Evolutionary conservation across 2,797 vertebrate species (phyloP), one percentile per base, ranked within the genome.

Genomic region (Lithobates sylvaticus): DNA sequence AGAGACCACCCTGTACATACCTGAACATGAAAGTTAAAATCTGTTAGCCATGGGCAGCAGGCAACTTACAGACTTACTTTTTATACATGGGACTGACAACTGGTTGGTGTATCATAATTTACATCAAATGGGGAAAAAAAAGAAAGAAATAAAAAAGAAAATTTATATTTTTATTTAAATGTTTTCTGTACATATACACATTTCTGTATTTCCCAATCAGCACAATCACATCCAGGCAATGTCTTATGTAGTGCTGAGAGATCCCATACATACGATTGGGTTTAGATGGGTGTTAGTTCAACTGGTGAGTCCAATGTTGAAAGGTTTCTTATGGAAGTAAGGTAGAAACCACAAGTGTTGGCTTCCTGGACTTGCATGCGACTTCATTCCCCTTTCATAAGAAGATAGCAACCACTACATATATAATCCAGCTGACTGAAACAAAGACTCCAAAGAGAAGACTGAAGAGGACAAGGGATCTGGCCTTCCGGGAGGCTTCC

Each of bases 371-470:
- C 47, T 47, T 47, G 2, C 44, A 15, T 5, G 10, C 10, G 10
- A 44, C 12, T 18, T 13, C 50, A 5, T 54, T 18, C 15, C 13
- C 16, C 16, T 16, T 3, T 92, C 90, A 93, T 0, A 89, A 42
- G 83, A 94, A 91, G 36, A 95, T 93, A 0, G 88, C 87, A 34
- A 95, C 93, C 32, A 96, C 88, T 44, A 96, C 93, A 0, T 96
- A 96, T 89, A 96, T 67, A 68, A 96, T 91, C 96, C 96, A 96
- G 71, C 90, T 92, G 90, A 93, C 67, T 15, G 93, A 95, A 65
- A 92, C 88, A 0, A 95, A 94, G 69, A 95, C 64, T 0, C 96
- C 96, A 0, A 96, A 94, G 69, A 95, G 88, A 74, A 96, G 88
- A 87, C 96, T 96, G 94, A 95, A 93, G 87, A 96, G 88, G 21